These are phyloP conservation scores for Gymnothorax reevesii DNA, from an alignment of 2,797 vertebrate species.

Conservation along the genomic window DNA sequence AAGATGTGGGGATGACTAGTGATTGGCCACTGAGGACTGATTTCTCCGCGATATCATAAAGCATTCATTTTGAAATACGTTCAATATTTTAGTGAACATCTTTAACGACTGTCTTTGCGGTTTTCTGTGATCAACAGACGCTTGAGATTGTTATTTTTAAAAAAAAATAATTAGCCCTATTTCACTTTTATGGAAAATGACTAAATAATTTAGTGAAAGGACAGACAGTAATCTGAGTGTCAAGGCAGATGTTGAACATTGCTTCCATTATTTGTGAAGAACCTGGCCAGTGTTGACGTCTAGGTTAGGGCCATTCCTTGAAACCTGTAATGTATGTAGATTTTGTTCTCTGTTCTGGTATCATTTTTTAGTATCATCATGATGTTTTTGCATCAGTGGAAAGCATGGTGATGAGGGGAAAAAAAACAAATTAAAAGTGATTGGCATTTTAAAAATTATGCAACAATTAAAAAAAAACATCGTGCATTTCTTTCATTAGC, in stretches of 20 bases:
- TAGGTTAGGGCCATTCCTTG: not conserved
- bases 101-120: not conserved
- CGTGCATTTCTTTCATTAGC: too few species aligned
- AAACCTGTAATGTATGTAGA: not conserved
- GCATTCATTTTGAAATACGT: not conserved
- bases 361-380: not conserved
- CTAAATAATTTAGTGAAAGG: not conserved
- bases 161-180: not conserved
- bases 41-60: not conserved
- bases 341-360: not conserved
- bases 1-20: conserved; percentile 5
- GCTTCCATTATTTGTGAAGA: not conserved
- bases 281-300: not conserved
- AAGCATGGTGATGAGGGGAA: not conserved
- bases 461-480: too few species aligned
- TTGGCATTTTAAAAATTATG: not conserved
- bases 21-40: not conserved
- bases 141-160: not conserved
- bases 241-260: not conserved
- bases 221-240: not conserved
- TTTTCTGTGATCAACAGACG: not conserved
- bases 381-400: not conserved
- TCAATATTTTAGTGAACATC: not conserved
- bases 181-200: not conserved
- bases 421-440: not conserved